Evolutionary conservation across 1,140 invertebrate genomes (phyloP), one percentile per base, ranked within the genome.

Genomic region (Drosophila triauraria): DNA sequence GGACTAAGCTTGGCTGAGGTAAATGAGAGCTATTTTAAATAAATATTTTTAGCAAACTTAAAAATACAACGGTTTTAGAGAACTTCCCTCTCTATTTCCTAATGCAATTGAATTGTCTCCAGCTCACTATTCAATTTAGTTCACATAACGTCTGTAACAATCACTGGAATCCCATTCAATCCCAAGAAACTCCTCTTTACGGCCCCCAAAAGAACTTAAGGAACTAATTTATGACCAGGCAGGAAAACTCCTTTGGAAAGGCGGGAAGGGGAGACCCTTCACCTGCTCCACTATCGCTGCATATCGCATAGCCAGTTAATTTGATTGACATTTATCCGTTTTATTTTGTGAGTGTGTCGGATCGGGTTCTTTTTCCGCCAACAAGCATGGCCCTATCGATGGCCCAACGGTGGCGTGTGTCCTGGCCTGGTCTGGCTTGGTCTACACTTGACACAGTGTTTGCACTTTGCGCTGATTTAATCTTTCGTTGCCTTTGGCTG

Each of bases 391-490:
- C 44, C 44, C 64, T 82, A 82, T 82, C 80, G 68, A 82, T 82
- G 78, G 61, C 71, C 63, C 69, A 27, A 4, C 61, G 63, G 27
- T 77, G 64, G 74, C 79, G 54, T 70, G 65, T 69, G 65, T 80
- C 76, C 51, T 72, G 80, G 63, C 23, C 42, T 15, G 40, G 48
- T 57, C 53, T 46, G 38, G 13, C 48, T 61, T 70, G 67, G 62
- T 82, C 82, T 78, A 81, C 82, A 85, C 82, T 85, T 85, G 82
- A 85, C 82, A 81, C 78, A 85, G 82, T 85, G 82, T 85, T 85
- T 85, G 82, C 82, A 85, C 82, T 85, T 85, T 85, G 79, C 82
- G 82, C 82, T 85, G 82, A 85, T 85, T 85, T 85, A 85, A 85
- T 85, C 82, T 85, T 78, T 68, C 69, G 68, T 67, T 80, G 82